Base-by-base conservation (phyloP, 2,797 vertebrate species). In the Xyrichtys novacula region DNA sequence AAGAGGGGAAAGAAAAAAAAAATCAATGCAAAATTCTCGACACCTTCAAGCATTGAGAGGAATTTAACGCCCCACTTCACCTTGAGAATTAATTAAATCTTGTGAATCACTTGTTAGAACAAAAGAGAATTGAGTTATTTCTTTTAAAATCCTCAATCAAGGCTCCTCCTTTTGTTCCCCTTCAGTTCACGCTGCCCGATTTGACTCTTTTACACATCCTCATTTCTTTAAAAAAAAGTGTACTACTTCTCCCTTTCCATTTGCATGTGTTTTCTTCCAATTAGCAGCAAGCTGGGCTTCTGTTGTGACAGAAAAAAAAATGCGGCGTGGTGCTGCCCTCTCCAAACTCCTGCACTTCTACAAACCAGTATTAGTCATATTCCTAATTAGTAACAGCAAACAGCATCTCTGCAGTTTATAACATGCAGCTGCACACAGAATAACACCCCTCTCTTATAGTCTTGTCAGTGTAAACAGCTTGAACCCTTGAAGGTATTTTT, bases 301-400 rank as follows among this genome's bases (percentile, higher is more conserved):
- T 58, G 67, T n/a, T 53, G 78, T 81, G 79, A 71, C 55, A 78
- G 65, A 63, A 59, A 61, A 72, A 63, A 59, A 61, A 72, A 57
- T 65, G 59, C 65, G 70, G 63, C 64, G 64, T 12, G 52, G 48
- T 65, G 38, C 72, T 69, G 76, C 68, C 62, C 76, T 72, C 69
- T 76, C 67, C 38, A 65, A 76, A 65, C 60, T 54, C n/a, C 65
- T 22, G 58, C 75, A 83, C 66, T 44, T 82, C 70, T 11, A 25
- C 3, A 46, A 67, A 74, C 50, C 69, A 73, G 44, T 64, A 61
- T 80, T 69, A 74, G 57, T 78, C 80, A 57, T 19, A 54, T n/a
- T 52, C 54, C 83, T 84, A 85, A 87, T 90, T 89, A 88, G 74
- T 40, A 62, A 56, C 66, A 70, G 65, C 20, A 68, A 73, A 80